These are phyloP conservation scores for Idaea dimidiata DNA, from an alignment of 2,888 invertebrate species.

Conservation along the genomic window DNA sequence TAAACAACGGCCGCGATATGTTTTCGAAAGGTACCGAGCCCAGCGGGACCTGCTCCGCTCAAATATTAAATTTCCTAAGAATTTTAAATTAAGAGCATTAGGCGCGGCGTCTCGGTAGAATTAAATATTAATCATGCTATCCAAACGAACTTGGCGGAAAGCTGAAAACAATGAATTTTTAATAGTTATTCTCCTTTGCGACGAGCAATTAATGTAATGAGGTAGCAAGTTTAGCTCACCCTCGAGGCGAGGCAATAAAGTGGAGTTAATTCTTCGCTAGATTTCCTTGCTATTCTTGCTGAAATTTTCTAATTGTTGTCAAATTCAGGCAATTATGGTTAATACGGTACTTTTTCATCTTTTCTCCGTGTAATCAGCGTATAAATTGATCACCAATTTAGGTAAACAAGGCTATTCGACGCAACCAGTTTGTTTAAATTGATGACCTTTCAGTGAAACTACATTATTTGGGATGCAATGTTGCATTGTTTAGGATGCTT, in stretches of 20 bases:
- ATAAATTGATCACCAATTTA: neutral
- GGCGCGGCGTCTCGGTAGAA: slow-evolving; percentile 62
- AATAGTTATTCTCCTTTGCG: slow-evolving; percentile 69
- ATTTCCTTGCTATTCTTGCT: slow-evolving; percentile 39
- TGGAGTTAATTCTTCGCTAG: slow-evolving; percentile 46
- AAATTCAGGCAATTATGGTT: slow-evolving; percentile 6
- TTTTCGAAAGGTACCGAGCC: slow-evolving; percentile 51
- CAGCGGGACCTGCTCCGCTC: slow-evolving; percentile 56
- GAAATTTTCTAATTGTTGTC: slow-evolving; percentile 14
- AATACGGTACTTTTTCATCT: neutral
- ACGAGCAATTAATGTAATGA: slow-evolving; percentile 69
- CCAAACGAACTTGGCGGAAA: slow-evolving; percentile 53
- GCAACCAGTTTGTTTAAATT: too few relatives aligned
- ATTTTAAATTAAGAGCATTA: slow-evolving; percentile 75
- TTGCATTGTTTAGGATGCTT: neutral
- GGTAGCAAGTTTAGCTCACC: slow-evolving; percentile 57
- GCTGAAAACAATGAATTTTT: slow-evolving; percentile 71
- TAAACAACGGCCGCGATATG: slow-evolving; percentile 44
- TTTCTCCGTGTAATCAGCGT: neutral
- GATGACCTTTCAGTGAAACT: neutral
- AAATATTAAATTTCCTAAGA: slow-evolving; percentile 77
- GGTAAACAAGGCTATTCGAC: neutral
- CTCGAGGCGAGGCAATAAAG: slow-evolving; percentile 38
- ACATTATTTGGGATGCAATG: neutral
- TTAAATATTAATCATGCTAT: slow-evolving; percentile 77